phyloP scores from a whole-genome alignment of 2,797 vertebrate genomes.

The Zalophus californianus region DNA sequence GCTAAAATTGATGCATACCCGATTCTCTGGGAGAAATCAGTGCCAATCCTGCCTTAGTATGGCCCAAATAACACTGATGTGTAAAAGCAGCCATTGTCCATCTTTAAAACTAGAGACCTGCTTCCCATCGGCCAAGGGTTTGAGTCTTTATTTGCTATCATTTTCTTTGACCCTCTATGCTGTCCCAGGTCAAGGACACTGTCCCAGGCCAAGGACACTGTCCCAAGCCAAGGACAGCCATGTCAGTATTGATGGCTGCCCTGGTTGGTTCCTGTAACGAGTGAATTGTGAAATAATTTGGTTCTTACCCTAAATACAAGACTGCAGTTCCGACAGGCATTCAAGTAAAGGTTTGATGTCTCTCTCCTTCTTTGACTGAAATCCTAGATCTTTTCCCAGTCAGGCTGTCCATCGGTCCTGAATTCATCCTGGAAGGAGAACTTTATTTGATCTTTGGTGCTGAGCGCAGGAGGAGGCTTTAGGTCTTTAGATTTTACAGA shows the following conservation, averaged over 20 bases:
- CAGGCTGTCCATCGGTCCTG: neutral
- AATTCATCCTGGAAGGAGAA: neutral
- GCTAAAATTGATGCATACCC: neutral
- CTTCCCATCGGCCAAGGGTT: neutral
- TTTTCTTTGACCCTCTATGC: accelerated
- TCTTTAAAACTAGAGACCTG: neutral
- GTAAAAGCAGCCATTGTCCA: accelerated
- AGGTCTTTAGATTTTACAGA: neutral
- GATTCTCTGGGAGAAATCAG: neutral
- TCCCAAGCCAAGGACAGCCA: neutral
- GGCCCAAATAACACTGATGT: neutral
- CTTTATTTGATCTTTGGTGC: neutral
- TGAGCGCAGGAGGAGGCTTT: neutral
- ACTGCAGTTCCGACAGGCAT: neutral
- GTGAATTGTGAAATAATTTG: neutral
- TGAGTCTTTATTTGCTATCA: neutral
- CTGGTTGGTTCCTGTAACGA: neutral
- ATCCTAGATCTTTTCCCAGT: neutral
- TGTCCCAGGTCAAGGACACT: no score
- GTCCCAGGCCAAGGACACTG: no score
- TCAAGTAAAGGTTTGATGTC: neutral
- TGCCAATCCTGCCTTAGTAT: neutral
- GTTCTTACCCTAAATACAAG: accelerated
- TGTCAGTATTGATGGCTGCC: accelerated
- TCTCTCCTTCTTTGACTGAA: no score